Base-by-base conservation (phyloP, 35 echinoderm and acorn worm species). In the Hemicentrotus pulcherrimus region DNA sequence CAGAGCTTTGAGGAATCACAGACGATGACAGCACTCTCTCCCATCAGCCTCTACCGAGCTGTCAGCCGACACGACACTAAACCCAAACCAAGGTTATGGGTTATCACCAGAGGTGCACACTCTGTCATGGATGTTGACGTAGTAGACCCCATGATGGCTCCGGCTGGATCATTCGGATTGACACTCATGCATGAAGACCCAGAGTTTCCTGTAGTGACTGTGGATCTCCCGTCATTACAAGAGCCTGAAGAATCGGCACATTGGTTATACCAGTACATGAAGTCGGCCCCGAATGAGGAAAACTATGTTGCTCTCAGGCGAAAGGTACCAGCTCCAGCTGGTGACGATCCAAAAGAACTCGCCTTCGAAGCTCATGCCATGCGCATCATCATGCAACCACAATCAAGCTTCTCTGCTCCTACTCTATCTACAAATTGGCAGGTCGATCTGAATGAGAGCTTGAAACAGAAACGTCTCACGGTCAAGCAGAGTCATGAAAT, bases 171-270 rank as follows among this genome's bases (percentile, higher is more conserved):
- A 32, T 94, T 99, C 24, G 96, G 96, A 86, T 60, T 96, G 28
- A 99, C 98, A 22, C 94, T 99, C 18, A 97, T 99, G 97, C 98
- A 99, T 65, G 98, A 99, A 95, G 97, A 99, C 88, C 97, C 97
- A 48, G 98, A 99, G 85, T 98, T 97, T 55, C 97, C 95, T 28
- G 87, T 98, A 0, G 96, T 97, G 13, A 99, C 97, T 12, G 92
- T 99, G 18, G 98, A 99, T 94, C 86, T 99, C 9, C 98, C 98
- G 16, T 94, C 95, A 33, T 19, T 91, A 47, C 95, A 95, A 33
- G 97, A 99, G 59, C 89, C 86, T 48, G 95, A 97, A 50, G 97
- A 99, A 47, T 97, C 97, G 18, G 96, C 98, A 16, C 96, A 97
- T 90, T 97, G 96, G 96, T 48, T 97, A 35, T 95, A 97, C 46